phyloP scores from a whole-genome alignment of 2,797 vertebrate genomes.

The Peromyscus nudipes region DNA sequence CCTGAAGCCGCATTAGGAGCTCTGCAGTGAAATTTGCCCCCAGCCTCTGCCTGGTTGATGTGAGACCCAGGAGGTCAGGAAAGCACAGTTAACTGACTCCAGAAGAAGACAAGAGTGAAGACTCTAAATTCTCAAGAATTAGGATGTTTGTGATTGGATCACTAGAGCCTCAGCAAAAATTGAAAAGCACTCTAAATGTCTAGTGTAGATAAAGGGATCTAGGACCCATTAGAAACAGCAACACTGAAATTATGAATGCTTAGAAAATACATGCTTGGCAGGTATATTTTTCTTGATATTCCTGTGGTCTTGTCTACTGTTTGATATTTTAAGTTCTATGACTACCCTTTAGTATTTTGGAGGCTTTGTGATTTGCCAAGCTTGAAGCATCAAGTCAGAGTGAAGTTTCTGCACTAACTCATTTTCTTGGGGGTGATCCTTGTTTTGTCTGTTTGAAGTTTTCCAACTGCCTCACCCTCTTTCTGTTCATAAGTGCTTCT shows the following conservation, averaged over 20 bases:
- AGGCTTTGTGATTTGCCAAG: constrained; percentile 19
- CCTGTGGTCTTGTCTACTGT: neutral
- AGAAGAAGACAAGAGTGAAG: neutral
- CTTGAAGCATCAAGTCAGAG: neutral
- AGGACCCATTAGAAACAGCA: neutral
- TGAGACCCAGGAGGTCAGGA: constrained; percentile 33
- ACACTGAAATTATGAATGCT: constrained; percentile 21
- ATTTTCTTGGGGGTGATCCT: constrained; percentile 5
- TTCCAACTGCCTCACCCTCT: neutral
- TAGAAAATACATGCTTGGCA: neutral
- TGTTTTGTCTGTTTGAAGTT: neutral
- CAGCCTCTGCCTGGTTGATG: constrained; percentile 11
- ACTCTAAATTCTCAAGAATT: constrained; percentile 33
- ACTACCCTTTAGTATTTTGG: constrained; percentile 11
- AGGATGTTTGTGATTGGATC: neutral
- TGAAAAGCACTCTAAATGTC: constrained; percentile 41
- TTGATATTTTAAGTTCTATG: constrained; percentile 1
- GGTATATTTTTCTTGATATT: constrained; percentile 48
- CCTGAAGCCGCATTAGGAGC: constrained; percentile 18
- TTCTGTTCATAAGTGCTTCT: neutral
- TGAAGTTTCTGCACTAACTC: neutral
- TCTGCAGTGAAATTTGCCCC: constrained; percentile 41
- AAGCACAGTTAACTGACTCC: neutral
- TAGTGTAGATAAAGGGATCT: constrained; percentile 20
- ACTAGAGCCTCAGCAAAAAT: constrained; percentile 19